A percentile compares a stretch with the other conserved stretches of the same genome.
Evolutionary conservation across 2,888 invertebrate species (phyloP).

Genomic region (Drosophila rubida): DNA sequence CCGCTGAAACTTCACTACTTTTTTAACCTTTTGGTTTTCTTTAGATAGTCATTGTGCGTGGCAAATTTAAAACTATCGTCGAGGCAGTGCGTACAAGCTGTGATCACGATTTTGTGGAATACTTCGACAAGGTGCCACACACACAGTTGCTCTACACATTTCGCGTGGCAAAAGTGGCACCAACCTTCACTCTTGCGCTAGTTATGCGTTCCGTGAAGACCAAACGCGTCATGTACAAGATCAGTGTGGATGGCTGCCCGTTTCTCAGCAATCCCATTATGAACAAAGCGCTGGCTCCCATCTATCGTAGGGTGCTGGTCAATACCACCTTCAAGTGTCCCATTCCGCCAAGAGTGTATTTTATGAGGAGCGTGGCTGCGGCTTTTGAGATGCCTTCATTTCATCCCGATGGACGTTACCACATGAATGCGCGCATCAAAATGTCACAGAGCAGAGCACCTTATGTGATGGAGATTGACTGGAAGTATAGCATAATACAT

Average conservation of each 20-base stretch:
- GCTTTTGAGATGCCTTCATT: conserved; percentile 3
- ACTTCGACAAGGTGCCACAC: conserved; percentile 14
- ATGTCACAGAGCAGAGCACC: neutral
- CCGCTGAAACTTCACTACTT: neutral
- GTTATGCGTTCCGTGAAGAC: neutral
- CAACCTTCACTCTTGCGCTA: conserved; percentile 13
- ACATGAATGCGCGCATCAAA: conserved; percentile 1
- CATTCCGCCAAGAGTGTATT: conserved; percentile 34
- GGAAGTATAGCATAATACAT: conserved; percentile 33
- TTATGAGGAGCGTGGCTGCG: conserved; percentile 17
- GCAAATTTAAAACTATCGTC: conserved; percentile 9
- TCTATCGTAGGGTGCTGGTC: conserved; percentile 16
- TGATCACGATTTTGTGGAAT: conserved; percentile 40
- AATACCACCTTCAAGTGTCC: conserved; percentile 35
- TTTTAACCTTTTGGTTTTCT: neutral
- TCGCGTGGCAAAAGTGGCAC: conserved; percentile 17
- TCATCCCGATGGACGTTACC: conserved; percentile 40
- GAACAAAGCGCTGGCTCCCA: conserved; percentile 13
- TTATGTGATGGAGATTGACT: conserved; percentile 34
- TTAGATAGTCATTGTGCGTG: conserved; percentile 3
- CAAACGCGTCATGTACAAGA: conserved; percentile 21
- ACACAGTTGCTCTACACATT: conserved; percentile 19
- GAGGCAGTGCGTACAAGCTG: conserved; percentile 27
- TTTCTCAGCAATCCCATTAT: conserved; percentile 42
- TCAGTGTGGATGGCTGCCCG: conserved; percentile 37